Conservation (phyloP, 2,113 vertebrate species). For the Leiothrix lutea region DNA sequence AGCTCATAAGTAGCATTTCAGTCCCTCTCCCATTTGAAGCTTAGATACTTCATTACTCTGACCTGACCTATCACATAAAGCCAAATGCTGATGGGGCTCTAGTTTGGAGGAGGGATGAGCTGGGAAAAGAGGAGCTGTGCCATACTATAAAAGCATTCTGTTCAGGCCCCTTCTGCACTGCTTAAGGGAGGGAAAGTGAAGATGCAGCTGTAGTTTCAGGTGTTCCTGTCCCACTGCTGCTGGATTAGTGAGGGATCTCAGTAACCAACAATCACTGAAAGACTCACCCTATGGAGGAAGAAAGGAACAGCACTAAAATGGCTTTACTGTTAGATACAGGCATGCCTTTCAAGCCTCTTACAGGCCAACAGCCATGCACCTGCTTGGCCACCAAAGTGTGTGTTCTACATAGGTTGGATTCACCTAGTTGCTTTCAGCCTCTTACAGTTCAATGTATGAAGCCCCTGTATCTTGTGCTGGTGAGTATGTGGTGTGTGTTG, state of each 20-base stretch:
- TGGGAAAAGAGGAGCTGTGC: neutral
- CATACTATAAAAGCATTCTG: neutral
- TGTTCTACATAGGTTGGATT: neutral
- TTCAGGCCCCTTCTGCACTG: neutral
- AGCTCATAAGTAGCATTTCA: neutral
- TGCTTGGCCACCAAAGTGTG: neutral
- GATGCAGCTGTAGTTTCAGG: neutral
- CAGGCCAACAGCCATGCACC: neutral
- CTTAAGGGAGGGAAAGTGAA: neutral
- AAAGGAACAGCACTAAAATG: neutral
- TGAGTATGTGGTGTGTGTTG: neutral
- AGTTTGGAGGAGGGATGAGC: neutral
- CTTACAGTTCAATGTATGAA: rapidly evolving
- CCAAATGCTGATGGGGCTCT: neutral
- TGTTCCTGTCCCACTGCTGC: neutral
- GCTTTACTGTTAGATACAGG: neutral
- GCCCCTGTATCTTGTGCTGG: neutral
- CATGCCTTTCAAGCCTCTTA: neutral
- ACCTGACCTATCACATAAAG: neutral
- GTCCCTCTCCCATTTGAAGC: neutral
- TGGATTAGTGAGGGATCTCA: neutral
- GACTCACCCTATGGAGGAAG: neutral
- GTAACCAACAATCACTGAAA: neutral
- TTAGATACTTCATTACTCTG: neutral
- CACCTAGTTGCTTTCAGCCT: neutral